A percentile compares a stretch with the other conserved stretches of the same genome.
phyloP scores from a whole-genome alignment of 2,888 invertebrate genomes.

The Agrotis puta region DNA sequence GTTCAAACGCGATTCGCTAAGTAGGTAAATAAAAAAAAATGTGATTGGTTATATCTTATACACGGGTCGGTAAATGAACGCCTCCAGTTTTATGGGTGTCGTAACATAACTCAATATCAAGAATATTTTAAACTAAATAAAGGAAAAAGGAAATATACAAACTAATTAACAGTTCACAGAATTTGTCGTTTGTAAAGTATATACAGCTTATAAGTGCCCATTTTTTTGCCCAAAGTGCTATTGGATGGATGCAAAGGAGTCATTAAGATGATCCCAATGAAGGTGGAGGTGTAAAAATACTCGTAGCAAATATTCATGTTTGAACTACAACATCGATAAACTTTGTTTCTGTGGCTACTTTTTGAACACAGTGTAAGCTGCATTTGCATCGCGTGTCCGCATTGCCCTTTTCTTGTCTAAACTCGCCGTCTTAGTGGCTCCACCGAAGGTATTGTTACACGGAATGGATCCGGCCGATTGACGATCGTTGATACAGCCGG shows the following conservation, averaged over 20 bases:
- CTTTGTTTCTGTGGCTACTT: background rate
- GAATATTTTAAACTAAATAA: background rate
- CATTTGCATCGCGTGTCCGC: background rate
- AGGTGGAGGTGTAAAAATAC: no score
- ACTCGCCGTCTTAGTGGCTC: constrained; percentile 70
- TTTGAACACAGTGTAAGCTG: background rate
- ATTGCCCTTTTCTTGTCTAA: constrained; percentile 37
- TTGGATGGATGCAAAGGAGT: background rate
- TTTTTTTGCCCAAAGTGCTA: no score
- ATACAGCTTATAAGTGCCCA: no score
- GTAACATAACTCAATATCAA: background rate
- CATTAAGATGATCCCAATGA: background rate
- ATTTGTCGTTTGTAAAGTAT: background rate
- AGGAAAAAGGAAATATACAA: background rate
- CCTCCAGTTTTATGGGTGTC: background rate
- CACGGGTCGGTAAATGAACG: no score
- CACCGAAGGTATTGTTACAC: constrained; percentile 88
- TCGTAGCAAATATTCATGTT: no score
- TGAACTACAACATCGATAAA: background rate
- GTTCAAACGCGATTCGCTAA: no score
- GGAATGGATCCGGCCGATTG: constrained; percentile 90
- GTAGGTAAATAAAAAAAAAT: no score
- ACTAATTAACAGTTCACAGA: background rate
- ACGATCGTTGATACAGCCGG: constrained; percentile 90
- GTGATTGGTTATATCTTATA: no score